A percentile compares a stretch with the other conserved stretches of the same genome.
These are phyloP conservation scores for Athalia cordata DNA, from an alignment of 2,888 invertebrate species.

Conservation along the genomic window DNA sequence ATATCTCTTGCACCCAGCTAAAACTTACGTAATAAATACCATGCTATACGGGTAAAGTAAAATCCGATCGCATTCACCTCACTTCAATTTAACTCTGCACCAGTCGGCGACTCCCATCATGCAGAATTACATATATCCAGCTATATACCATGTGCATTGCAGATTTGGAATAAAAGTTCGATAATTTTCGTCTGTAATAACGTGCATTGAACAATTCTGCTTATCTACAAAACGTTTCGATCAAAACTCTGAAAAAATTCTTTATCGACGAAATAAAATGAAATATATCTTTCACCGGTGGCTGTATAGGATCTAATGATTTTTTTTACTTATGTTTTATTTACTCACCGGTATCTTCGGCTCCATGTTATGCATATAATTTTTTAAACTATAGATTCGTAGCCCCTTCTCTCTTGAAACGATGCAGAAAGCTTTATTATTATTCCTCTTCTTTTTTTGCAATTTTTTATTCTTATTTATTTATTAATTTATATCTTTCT, in stretches of 20 bases:
- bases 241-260: constrained; percentile 6
- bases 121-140: background rate
- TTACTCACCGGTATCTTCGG: constrained; percentile 35
- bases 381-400: background rate
- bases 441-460: background rate
- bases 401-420: constrained; percentile 9
- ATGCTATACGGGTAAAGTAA: background rate
- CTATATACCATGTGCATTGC: constrained; percentile 2
- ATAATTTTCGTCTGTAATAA: too few species aligned
- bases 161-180: background rate
- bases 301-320: background rate
- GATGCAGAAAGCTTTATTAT: background rate
- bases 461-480: too few species aligned
- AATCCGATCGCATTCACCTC: constrained; percentile 22
- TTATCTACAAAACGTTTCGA: background rate
- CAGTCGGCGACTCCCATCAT: background rate
- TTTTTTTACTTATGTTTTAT: background rate
- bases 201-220: too few species aligned
- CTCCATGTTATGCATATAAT: constrained; percentile 19
- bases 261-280: background rate
- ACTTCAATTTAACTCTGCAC: constrained; percentile 27
- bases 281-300: too few species aligned
- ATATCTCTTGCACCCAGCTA: background rate
- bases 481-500: too few species aligned
- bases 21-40: constrained; percentile 11